Evolutionary conservation across 2,888 invertebrate species (phyloP), one percentile per base, ranked within the genome.

Genomic region (Phania funesta): DNA sequence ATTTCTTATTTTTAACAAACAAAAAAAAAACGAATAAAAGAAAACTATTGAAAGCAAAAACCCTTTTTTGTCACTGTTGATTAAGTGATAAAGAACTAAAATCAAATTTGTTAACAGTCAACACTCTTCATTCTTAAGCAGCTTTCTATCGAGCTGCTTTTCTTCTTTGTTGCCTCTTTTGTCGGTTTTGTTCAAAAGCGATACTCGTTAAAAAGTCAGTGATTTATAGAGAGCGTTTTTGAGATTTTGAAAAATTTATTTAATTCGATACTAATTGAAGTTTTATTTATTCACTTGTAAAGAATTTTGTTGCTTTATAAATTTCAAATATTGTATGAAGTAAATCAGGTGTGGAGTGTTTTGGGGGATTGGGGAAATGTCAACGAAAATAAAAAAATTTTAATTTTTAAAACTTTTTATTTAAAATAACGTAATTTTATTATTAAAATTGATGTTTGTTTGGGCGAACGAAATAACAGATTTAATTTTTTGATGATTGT

Each of bases 31-130:
- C 44, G 9, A 26, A 32, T 6, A 16, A 9, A 16, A 38, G 8
- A 48, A 44, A 44, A 41, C n/a, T 9, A 5, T 26, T 29, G 46
- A 38, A 46, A 32, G n/a, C n/a, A 3, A 41, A 62, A 70, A 35
- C 32, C 46, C 48, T 65, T 73, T 26, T 29, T 70, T 52, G 52
- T 60, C 24, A 58, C 38, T 56, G 32, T 52, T 64, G 22, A 52
- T 62, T 20, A 29, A 68, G 65, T 68, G 67, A 60, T 75, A 60
- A 78, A 54, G 65, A 48, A 82, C 78, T 78, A 65, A 78, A 78
- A 75, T 50, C 35, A 75, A 78, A 82, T 82, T 82, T 78, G 70
- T 82, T 78, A 75, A 26, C 82, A 75, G 75, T 78, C 82, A 82
- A 64, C 73, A 35, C 26, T 35, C 58, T 64, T 62, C n/a, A 38